Percentiles rank a stretch among this genome's conserved stretches.
These are phyloP conservation scores for Sthenelais limicola DNA, from an alignment of 2,888 invertebrate genomes.

Conservation along the genomic window DNA sequence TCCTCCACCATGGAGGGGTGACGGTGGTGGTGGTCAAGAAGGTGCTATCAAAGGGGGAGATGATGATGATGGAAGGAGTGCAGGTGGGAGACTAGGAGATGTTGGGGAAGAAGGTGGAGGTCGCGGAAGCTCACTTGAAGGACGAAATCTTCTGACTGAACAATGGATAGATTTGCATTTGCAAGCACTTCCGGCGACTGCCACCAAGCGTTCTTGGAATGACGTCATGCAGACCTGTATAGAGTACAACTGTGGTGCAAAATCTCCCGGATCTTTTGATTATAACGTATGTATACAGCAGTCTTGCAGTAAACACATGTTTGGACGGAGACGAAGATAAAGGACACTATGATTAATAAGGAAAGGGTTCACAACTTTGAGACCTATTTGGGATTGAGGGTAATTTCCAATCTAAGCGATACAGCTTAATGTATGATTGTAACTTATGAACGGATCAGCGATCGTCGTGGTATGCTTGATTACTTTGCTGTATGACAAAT, in stretches of 20 bases:
- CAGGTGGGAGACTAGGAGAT: background rate
- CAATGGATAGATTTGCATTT: background rate
- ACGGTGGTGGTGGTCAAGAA: no score
- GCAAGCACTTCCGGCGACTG: background rate
- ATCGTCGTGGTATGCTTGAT: no score
- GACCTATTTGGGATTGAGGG: no score
- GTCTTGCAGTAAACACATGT: slow-evolving; percentile 32
- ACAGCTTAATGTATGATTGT: no score
- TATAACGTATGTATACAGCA: slow-evolving; percentile 35
- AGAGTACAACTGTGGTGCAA: slow-evolving; percentile 32
- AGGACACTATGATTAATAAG: no score
- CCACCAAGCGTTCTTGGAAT: slow-evolving; percentile 33
- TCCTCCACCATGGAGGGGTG: no score
- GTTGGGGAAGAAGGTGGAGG: background rate
- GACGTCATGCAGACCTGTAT: slow-evolving; percentile 41
- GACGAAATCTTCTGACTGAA: background rate
- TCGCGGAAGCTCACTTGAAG: background rate
- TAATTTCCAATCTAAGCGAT: no score
- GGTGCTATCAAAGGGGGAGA: no score
- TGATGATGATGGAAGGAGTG: no score
- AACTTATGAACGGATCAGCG: no score
- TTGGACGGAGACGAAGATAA: slow-evolving; percentile 31
- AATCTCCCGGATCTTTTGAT: slow-evolving; percentile 8
- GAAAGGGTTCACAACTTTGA: no score
- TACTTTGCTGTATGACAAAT: no score